Conservation (phyloP, 2,888 invertebrate species). For the Cryptocheilus praepositus region DNA sequence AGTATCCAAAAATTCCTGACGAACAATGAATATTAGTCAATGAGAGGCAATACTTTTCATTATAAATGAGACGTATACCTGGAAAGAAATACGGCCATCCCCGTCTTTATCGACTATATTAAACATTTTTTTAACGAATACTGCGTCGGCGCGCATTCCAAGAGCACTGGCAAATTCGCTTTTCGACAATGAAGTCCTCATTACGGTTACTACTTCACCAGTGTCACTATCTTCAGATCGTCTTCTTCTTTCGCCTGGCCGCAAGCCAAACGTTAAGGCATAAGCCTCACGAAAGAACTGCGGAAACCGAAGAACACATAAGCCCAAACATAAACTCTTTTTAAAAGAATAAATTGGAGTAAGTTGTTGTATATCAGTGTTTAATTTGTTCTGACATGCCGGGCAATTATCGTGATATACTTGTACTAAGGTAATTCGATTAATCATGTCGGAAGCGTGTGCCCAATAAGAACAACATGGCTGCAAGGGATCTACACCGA, state of each 20-base stretch:
- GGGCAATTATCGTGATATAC: too few relatives aligned
- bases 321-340: not conserved
- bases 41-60: not conserved
- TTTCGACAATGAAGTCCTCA: conserved; percentile 93
- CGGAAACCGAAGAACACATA: not conserved
- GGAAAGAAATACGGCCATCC: conserved; percentile 95
- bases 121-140: conserved; percentile 98
- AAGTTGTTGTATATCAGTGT: too few relatives aligned
- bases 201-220: conserved; percentile 92
- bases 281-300: conserved; percentile 97
- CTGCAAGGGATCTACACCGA: conserved; percentile 29
- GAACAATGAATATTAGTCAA: not conserved
- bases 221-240: conserved; percentile 84
- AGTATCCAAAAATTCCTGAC: conserved; percentile 91
- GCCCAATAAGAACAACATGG: too few relatives aligned
- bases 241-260: conserved; percentile 86
- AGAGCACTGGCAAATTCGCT: conserved; percentile 95
- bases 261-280: conserved; percentile 91
- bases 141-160: conserved; percentile 95
- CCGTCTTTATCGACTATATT: conserved; percentile 97
- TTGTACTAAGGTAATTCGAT: too few relatives aligned
- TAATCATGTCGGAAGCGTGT: too few relatives aligned
- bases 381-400: too few relatives aligned
- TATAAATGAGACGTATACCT: conserved; percentile 75
- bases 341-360: too few relatives aligned